Base-by-base conservation (phyloP, 2,113 vertebrate species). In the Corythaeola cristata region DNA sequence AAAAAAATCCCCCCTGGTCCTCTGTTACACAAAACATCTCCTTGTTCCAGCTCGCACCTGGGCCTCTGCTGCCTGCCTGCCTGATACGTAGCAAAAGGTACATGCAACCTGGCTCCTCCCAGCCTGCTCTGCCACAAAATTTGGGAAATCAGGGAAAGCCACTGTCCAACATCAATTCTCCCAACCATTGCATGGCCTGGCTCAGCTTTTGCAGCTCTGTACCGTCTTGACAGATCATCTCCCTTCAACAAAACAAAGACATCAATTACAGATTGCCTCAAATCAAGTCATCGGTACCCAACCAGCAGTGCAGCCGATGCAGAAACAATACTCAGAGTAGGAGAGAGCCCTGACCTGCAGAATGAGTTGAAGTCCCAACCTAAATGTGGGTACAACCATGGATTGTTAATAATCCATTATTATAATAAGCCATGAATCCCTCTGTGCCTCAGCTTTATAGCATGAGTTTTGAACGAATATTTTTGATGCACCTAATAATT, bases 41-140 rank as follows among this genome's bases (percentile, higher is more conserved):
- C 6, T 28, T 27, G 22, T 16, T 41, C 33, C 49, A 58, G 72
- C 49, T 84, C 53, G 44, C 33, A 44, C 52, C 62, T 62, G 35
- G 45, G 41, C 19, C 17, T 58, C 33, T 85, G 27, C 53, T n/a
- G 28, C 33, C 32, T n/a, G 28, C 33, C 32, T 53, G 49, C 10
- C 15, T 19, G 37, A 28, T 33, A 37, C 0, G 0, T 26, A 8
- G 26, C 47, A 74, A 68, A 62, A 52, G 9, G n/a, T 19, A 18
- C 3, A 0, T 4, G 8, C 22, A 68, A 52, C 7, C 3, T 4
- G 5, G 24, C 7, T 63, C 44, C 18, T 62, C 21, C 6, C 58
- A 63, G 28, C 22, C 55, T 52, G 39, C 50, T 81, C 63, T 44
- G 30, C 20, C 21, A 39, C 27, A 67, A 16, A 63, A 59, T 58